Evolutionary conservation across 2,888 invertebrate genomes (phyloP), one percentile per base, ranked within the genome.

Genomic region (Yponomeuta plumbellus): DNA sequence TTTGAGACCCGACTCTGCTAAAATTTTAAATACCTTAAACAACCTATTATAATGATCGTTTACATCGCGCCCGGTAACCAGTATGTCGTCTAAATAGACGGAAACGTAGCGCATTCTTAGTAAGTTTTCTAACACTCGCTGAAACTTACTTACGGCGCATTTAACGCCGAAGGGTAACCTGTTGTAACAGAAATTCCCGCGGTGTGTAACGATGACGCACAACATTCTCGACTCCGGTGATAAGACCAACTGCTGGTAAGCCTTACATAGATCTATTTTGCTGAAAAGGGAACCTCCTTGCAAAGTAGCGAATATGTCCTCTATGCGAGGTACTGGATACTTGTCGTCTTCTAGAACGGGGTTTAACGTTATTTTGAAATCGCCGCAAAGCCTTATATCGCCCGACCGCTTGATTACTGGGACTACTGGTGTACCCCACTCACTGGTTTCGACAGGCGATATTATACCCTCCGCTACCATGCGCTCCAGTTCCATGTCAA

Each of bases 321-420:
- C 64, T 4, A 64, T 22, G 13, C 64, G 40, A 20, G 22, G 64
- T 11, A 65, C 22, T 23, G 64, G 64, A 26, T 56, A 65, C 52
- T 65, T 52, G 56, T 65, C 64, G 26, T 56, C 56, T n/a, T 57
- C 22, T 26, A 56, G 26, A 23, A 56, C 5, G 5, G 64, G 64
- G 44, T 64, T 64, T 13, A 64, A 20, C n/a, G 44, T 64, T 17
- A 64, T 44, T 23, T 64, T 64, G 44, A 64, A 64, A 21, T 64
- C 64, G 8, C 64, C 52, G 21, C 64, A 64, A 17, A 40, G 44
- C 5, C 64, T 56, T 10, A 65, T 56, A 17, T 17, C 56, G 13
- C 64, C 64, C 4, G 52, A 21, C n/a, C 39, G 17, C 57, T 65
- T 65, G 17, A 65, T n/a, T 4, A 64, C 44, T 11, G 64, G 64